Base-by-base conservation (phyloP, 2,113 vertebrate genomes). In the Psittacula cyanocephala region DNA sequence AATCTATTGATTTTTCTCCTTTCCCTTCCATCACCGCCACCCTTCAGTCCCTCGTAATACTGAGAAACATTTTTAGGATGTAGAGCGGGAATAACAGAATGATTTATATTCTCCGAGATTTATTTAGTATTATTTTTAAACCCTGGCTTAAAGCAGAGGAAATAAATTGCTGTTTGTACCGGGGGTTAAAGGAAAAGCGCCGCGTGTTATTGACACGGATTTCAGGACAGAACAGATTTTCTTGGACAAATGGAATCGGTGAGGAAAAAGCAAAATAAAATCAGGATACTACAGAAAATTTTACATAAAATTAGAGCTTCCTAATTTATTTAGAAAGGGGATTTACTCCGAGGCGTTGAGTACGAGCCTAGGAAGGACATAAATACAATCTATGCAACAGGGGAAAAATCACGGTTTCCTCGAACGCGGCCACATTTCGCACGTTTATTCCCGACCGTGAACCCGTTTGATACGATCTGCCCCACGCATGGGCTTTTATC, bases 71-170 rank as follows among this genome's bases (percentile, higher is more conserved):
- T 95, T 92, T 94, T 68, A 69, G 94, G 53, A n/a, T 25, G 75
- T 77, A 37, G 77, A 70, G 62, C 31, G 63, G 39, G 67, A 67
- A 81, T 71, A 60, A 69, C 59, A 59, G 33, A 5, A 20, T 95
- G 94, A 96, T 97, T 97, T 93, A 96, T 96, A 50, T 50, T 49
- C 68, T 47, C 35, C 23, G 81, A 50, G 79, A 64, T 76, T 47
- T 16, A 47, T 69, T 27, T 5, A 10, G 31, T 37, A 6, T 33
- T 28, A 8, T 18, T 33, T 15, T 49, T 17, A 22, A 13, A 89
- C 82, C 89, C 53, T 37, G 23, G 28, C 74, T 35, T 57, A 71
- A 71, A 71, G 8, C 77, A 57, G 44, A 84, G 47, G 78, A 83
- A 92, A 96, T 88, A 27, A 91, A 95, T 94, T 9, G 87, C 64